Evolutionary conservation across 1,140 invertebrate species (phyloP).

Genomic region (Drosophila ohnishii): DNA sequence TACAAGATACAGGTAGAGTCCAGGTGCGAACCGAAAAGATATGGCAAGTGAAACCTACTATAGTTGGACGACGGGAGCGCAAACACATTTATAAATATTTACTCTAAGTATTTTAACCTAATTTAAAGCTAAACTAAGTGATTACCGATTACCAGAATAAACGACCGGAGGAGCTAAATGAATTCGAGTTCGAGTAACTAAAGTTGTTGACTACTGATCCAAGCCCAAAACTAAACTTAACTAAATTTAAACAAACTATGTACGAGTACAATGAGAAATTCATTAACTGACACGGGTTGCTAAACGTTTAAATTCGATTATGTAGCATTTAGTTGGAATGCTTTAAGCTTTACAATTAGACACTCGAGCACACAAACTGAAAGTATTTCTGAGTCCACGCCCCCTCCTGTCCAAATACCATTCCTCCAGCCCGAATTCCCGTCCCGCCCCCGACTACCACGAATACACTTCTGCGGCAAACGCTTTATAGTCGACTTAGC

Average conservation of each 20-base stretch:
- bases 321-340: slow-evolving; percentile 70
- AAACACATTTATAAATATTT: slow-evolving; percentile 72
- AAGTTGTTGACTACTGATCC: slow-evolving; percentile 40
- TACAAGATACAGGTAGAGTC: slow-evolving; percentile 11
- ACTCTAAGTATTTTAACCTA: slow-evolving; percentile 76
- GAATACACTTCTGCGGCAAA: slow-evolving; percentile 33
- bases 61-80: slow-evolving; percentile 20
- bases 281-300: slow-evolving; percentile 46
- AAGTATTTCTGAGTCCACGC: slow-evolving; percentile 21
- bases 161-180: slow-evolving; percentile 34
- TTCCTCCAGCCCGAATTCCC: not conserved
- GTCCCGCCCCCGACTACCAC: slow-evolving; percentile 4
- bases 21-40: slow-evolving; percentile 26
- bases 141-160: slow-evolving; percentile 34
- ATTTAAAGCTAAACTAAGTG: slow-evolving; percentile 63
- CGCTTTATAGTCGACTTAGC: slow-evolving; percentile 64
- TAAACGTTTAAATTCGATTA: slow-evolving; percentile 56
- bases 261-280: slow-evolving; percentile 65
- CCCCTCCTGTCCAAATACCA: not conserved
- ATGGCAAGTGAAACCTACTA: slow-evolving; percentile 40
- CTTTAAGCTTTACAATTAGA: slow-evolving; percentile 65
- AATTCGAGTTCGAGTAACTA: slow-evolving; percentile 46
- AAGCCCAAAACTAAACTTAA: slow-evolving; percentile 39
- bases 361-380: slow-evolving; percentile 45
- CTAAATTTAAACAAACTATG: slow-evolving; percentile 31